A percentile compares a stretch with the other conserved stretches of the same genome.
These are phyloP conservation scores for Anodontia alba DNA, from an alignment of 2,888 invertebrate genomes.

Conservation along the genomic window DNA sequence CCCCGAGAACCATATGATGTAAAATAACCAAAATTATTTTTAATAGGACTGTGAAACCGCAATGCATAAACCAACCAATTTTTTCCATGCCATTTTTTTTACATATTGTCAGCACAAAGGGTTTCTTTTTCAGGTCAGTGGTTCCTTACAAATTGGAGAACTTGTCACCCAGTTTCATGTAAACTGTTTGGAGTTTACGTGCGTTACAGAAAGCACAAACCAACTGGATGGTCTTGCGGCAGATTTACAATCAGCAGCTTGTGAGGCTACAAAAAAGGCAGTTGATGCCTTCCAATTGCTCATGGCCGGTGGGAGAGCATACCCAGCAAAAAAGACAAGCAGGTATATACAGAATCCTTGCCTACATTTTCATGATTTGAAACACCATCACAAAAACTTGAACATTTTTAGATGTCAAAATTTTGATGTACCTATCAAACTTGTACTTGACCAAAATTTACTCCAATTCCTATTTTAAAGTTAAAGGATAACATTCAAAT, in stretches of 20 bases:
- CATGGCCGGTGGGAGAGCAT: not conserved
- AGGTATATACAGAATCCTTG: not conserved
- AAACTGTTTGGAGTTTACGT: not conserved
- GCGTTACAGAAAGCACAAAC: not conserved
- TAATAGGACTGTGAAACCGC: too few species aligned
- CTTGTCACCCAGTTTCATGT: not conserved
- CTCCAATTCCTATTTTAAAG: not conserved
- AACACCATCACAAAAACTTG: too few species aligned
- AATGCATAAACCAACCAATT: too few species aligned
- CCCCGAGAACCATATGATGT: too few species aligned
- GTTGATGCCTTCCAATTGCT: slow-evolving; percentile 3
- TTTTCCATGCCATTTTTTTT: too few species aligned
- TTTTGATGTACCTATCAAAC: not conserved
- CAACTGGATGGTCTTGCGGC: not conserved
- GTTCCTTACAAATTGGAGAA: not conserved
- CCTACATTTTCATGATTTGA: too few species aligned
- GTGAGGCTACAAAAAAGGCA: not conserved
- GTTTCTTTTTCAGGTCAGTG: not conserved
- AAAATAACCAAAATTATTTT: too few species aligned
- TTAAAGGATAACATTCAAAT: not conserved
- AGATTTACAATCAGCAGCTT: not conserved
- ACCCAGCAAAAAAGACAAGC: not conserved
- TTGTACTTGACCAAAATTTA: not conserved
- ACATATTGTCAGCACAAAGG: too few species aligned
- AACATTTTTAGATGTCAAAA: not conserved